A percentile compares a stretch with the other conserved stretches of the same genome.
Evolutionary conservation across 2,797 vertebrate species (phyloP).

Genomic region (Taeniopygia guttata): DNA sequence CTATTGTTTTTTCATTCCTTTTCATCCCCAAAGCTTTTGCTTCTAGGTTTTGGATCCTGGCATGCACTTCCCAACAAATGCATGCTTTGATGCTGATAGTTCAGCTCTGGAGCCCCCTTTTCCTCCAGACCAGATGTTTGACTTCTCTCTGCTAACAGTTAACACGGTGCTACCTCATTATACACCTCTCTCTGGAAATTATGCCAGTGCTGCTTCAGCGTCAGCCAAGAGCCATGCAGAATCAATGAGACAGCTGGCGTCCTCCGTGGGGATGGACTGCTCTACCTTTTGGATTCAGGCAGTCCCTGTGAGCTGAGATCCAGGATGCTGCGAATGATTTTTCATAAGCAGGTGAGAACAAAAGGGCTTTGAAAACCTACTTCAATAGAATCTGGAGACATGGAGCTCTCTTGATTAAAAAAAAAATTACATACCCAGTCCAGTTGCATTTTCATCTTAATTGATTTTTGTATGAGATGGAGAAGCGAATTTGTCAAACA

Average conservation of each 20-base stretch:
- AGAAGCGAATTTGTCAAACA: slow-evolving; percentile 43
- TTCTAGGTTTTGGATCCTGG: neutral
- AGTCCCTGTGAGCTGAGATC: slow-evolving; percentile 59
- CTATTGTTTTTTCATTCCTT: neutral
- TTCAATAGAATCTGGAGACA: slow-evolving; percentile 72
- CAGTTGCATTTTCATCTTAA: slow-evolving; percentile 67
- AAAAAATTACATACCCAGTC: neutral
- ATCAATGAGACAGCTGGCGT: slow-evolving; percentile 79
- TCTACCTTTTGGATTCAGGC: slow-evolving; percentile 79
- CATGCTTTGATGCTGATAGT: slow-evolving; percentile 33
- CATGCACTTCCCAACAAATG: neutral
- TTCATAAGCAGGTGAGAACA: slow-evolving; percentile 78
- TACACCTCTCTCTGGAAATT: slow-evolving; percentile 68
- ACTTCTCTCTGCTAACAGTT: slow-evolving; percentile 72
- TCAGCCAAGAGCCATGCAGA: slow-evolving; percentile 70
- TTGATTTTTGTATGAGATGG: slow-evolving; percentile 57
- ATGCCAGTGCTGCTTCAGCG: slow-evolving; percentile 68
- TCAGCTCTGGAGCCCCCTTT: slow-evolving; percentile 64
- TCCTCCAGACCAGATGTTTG: slow-evolving; percentile 78
- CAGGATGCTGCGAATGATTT: slow-evolving; percentile 74
- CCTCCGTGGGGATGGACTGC: slow-evolving; percentile 66
- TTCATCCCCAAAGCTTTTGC: neutral
- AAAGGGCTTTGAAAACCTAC: slow-evolving; percentile 76
- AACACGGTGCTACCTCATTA: slow-evolving; percentile 74
- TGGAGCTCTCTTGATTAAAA: slow-evolving; percentile 69